phyloP scores from a whole-genome alignment of 2,113 vertebrate species.

The Neotoma lepida region DNA sequence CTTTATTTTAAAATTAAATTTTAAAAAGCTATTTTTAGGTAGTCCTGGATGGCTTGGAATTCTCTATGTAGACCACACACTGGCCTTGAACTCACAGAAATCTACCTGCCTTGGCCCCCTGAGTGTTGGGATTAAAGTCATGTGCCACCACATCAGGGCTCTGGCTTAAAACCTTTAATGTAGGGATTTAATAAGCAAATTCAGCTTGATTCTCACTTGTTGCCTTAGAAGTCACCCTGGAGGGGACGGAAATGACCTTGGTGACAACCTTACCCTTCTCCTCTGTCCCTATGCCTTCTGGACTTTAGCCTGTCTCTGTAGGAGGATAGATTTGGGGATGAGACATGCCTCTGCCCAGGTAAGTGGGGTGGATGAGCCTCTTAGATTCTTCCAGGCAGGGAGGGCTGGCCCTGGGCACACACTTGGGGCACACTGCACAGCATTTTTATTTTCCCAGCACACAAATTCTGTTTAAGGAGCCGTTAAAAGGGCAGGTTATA shows the following conservation, averaged over 20 bases:
- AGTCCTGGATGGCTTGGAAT: not conserved
- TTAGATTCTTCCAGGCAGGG: not conserved
- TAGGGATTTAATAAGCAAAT: not conserved
- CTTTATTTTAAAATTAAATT: not conserved
- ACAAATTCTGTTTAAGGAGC: not conserved
- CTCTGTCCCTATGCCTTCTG: rapidly evolving
- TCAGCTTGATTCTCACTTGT: not conserved
- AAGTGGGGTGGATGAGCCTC: not conserved
- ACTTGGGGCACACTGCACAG: not conserved
- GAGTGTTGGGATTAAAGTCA: not conserved
- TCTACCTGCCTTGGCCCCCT: not conserved
- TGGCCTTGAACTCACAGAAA: not conserved
- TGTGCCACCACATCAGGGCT: not conserved
- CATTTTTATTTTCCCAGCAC: not conserved
- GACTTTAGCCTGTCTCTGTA: rapidly evolving
- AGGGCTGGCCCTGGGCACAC: not conserved
- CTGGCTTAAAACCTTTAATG: not conserved
- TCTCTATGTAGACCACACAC: not conserved
- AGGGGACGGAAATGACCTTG: rapidly evolving
- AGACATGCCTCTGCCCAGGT: not conserved
- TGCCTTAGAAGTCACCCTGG: rapidly evolving
- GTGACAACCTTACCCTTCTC: rapidly evolving
- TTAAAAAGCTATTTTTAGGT: not conserved
- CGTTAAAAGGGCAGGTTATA: rapidly evolving
- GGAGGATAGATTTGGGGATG: not conserved